Conservation (phyloP, 2,888 invertebrate species). For the Sphaerophoria taeniata region DNA sequence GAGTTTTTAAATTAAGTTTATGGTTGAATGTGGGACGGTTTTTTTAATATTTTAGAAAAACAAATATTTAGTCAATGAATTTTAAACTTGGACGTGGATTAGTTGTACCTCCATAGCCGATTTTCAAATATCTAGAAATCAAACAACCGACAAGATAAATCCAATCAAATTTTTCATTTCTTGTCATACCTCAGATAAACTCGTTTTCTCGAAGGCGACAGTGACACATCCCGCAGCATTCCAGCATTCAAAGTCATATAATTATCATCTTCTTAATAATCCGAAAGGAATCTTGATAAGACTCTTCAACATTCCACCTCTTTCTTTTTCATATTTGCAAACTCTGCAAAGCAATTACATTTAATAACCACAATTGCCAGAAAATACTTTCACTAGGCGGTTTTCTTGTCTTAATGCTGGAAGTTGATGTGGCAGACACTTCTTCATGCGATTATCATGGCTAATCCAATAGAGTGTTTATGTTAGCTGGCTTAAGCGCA, state of each 20-base stretch:
- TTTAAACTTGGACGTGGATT: too few species aligned
- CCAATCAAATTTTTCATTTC: too few species aligned
- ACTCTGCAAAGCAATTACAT: conserved; percentile 51
- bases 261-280: conserved; percentile 35
- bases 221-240: not conserved
- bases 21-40: not conserved
- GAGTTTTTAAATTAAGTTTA: not conserved
- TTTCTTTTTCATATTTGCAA: not conserved
- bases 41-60: too few species aligned
- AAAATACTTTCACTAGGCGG: conserved; percentile 57
- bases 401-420: conserved; percentile 37
- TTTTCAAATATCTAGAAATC: too few species aligned
- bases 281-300: conserved; percentile 28
- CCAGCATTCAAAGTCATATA: not conserved
- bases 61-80: too few species aligned
- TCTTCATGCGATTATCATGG: conserved; percentile 30
- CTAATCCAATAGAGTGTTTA: conserved; percentile 29
- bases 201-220: not conserved
- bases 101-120: too few species aligned
- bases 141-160: too few species aligned
- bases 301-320: conserved; percentile 40
- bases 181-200: too few species aligned
- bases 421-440: not conserved
- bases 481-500: conserved; percentile 20
- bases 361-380: conserved; percentile 55